Conservation (phyloP, 2,888 invertebrate species). For the Timema cristinae region DNA sequence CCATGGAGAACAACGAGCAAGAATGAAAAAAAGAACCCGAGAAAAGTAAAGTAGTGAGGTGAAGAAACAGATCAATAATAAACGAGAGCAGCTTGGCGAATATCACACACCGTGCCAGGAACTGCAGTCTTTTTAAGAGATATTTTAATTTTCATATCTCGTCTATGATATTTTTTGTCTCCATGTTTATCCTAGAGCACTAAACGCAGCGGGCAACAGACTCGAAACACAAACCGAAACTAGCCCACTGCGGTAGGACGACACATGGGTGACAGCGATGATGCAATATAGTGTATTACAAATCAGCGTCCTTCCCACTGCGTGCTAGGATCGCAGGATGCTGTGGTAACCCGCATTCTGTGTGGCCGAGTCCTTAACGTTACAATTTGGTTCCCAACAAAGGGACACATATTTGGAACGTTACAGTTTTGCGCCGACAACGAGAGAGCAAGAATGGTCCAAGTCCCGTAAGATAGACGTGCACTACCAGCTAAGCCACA, state of each 20-base stretch:
- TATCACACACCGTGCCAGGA: not conserved
- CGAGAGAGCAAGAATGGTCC: no score
- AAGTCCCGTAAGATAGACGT: no score
- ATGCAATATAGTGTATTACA: not conserved
- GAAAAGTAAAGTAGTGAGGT: no score
- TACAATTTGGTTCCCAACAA: no score
- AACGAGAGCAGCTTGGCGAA: conserved; percentile 8
- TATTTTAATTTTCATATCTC: not conserved
- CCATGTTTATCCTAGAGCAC: not conserved
- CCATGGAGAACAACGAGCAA: no score
- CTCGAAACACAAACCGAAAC: not conserved
- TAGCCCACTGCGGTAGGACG: not conserved
- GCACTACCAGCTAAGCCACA: no score
- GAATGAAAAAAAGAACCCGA: no score
- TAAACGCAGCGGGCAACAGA: not conserved
- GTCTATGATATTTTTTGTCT: no score
- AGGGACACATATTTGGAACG: no score
- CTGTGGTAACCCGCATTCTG: not conserved
- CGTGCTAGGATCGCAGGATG: conserved; percentile 1
- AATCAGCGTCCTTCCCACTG: conserved; percentile 1
- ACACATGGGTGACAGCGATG: not conserved
- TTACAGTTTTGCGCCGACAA: no score
- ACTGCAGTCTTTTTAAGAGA: not conserved
- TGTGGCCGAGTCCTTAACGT: not conserved
- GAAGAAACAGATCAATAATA: not conserved